Evolutionary conservation across 2,888 invertebrate genomes (phyloP).

Genomic region (Danaus chrysippus): DNA sequence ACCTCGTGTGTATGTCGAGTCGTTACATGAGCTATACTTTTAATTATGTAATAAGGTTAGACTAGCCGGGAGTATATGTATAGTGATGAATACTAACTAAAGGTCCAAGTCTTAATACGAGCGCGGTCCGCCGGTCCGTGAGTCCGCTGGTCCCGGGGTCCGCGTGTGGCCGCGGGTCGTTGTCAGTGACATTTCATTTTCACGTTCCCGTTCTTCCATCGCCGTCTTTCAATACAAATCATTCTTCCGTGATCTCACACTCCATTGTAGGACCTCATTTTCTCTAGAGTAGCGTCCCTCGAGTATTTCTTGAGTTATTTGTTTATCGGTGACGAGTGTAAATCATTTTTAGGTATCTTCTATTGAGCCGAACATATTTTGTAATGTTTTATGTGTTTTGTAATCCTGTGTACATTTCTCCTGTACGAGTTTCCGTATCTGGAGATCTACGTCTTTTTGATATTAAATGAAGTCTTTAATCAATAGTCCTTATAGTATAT

Average conservation of each 20-base stretch:
- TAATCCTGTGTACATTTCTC: slow-evolving; percentile 18
- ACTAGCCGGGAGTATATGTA: slow-evolving; percentile 46
- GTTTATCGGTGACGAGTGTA: slow-evolving; percentile 10
- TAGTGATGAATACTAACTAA: slow-evolving; percentile 44
- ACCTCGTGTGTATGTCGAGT: slow-evolving; percentile 45
- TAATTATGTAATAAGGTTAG: slow-evolving; percentile 38
- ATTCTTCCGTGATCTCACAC: slow-evolving; percentile 62
- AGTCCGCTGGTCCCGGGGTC: too few relatives aligned
- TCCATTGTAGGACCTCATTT: slow-evolving; percentile 62
- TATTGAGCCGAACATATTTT: slow-evolving; percentile 15
- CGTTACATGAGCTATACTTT: slow-evolving; percentile 44
- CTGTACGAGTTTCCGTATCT: slow-evolving; percentile 10
- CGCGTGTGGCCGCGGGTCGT: slow-evolving; percentile 34
- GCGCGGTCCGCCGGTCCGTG: slow-evolving; percentile 28
- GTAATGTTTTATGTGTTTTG: slow-evolving; percentile 23
- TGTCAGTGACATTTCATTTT: slow-evolving; percentile 44
- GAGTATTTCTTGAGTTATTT: slow-evolving; percentile 13
- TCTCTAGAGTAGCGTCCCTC: slow-evolving; percentile 42
- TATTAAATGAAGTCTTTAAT: slow-evolving; percentile 13
- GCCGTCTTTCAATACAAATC: slow-evolving; percentile 45
- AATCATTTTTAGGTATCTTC: slow-evolving; percentile 14
- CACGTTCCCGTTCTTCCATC: slow-evolving; percentile 49
- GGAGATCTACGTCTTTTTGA: slow-evolving; percentile 14
- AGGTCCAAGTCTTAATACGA: slow-evolving; percentile 56
- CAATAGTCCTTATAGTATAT: slow-evolving; percentile 15